Conservation (phyloP, 2,888 invertebrate species). For the Amorpha juglandis region DNA sequence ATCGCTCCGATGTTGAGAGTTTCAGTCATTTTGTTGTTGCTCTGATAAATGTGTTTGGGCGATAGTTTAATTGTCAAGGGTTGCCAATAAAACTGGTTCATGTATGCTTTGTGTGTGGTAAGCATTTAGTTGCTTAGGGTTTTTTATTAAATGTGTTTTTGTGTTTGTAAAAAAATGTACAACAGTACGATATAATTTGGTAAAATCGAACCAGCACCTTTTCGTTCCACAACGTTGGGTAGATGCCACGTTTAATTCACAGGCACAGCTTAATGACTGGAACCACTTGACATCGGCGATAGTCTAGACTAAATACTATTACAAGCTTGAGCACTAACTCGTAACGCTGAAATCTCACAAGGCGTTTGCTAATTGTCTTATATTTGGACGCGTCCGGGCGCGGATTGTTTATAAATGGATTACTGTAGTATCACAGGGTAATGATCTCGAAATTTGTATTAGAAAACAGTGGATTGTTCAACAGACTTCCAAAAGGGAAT, state of each 20-base stretch:
- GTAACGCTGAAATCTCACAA: constrained; percentile 10
- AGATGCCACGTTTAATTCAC: not conserved
- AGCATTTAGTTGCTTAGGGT: not conserved
- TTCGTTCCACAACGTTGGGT: not conserved
- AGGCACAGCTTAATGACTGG: constrained; percentile 1
- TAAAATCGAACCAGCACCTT: not conserved
- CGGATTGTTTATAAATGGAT: not conserved
- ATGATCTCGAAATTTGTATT: not conserved
- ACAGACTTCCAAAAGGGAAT: too few species aligned
- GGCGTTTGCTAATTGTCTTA: constrained; percentile 20
- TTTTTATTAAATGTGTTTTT: too few species aligned
- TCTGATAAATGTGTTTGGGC: constrained; percentile 24
- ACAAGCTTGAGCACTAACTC: constrained; percentile 1
- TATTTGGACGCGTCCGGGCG: not conserved
- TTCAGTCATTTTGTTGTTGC: constrained; percentile 44
- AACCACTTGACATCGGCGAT: constrained; percentile 8
- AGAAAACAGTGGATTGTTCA: too few species aligned
- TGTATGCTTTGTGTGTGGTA: not conserved
- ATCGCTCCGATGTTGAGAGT: constrained; percentile 52
- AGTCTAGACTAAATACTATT: constrained; percentile 22
- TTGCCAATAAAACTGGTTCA: not conserved
- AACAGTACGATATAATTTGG: not conserved
- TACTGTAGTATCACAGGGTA: not conserved
- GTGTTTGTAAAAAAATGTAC: not conserved
- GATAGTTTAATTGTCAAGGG: constrained; percentile 19